A percentile compares a stretch with the other conserved stretches of the same genome.
phyloP scores from a whole-genome alignment of 2,113 vertebrate genomes.

The Cephalopholis sonnerati region DNA sequence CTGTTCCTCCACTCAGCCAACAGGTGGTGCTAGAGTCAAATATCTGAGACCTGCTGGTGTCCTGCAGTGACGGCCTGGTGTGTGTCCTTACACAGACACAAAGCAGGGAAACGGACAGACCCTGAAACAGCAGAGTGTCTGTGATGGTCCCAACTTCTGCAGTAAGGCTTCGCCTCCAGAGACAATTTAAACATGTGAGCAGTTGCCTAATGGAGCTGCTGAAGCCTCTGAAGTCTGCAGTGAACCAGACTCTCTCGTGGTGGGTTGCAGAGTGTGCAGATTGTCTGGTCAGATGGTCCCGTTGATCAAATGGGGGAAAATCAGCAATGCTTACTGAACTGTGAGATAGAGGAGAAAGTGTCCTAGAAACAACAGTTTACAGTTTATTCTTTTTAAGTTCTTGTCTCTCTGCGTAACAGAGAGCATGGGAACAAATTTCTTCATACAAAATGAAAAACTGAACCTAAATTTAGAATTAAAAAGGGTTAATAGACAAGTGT shows the following conservation, averaged over 20 bases:
- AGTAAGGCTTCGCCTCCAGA: not conserved
- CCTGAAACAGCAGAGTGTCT: slow-evolving; percentile 28
- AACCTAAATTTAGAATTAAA: not conserved
- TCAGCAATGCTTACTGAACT: not conserved
- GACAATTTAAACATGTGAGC: slow-evolving; percentile 8
- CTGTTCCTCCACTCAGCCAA: not conserved
- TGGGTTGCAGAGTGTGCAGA: slow-evolving; percentile 7
- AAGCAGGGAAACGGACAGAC: slow-evolving; percentile 20
- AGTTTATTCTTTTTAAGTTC: not conserved
- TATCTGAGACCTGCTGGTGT: not conserved
- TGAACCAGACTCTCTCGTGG: not conserved
- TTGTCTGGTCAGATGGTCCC: slow-evolving; percentile 7
- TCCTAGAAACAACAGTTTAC: not conserved
- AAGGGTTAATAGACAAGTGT: not conserved
- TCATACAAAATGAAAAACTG: not conserved
- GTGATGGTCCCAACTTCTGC: slow-evolving; percentile 9
- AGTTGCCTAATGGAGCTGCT: slow-evolving; percentile 36
- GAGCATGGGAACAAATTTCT: not conserved
- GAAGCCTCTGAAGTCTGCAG: slow-evolving; percentile 5
- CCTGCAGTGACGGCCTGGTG: slow-evolving; percentile 15
- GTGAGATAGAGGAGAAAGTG: not conserved
- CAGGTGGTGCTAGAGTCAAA: slow-evolving; percentile 33
- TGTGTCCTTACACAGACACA: slow-evolving; percentile 30
- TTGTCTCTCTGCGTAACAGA: no score
- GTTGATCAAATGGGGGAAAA: not conserved